Base-by-base conservation (phyloP, 2,888 invertebrate genomes). In the Phaedon cochleariae region DNA sequence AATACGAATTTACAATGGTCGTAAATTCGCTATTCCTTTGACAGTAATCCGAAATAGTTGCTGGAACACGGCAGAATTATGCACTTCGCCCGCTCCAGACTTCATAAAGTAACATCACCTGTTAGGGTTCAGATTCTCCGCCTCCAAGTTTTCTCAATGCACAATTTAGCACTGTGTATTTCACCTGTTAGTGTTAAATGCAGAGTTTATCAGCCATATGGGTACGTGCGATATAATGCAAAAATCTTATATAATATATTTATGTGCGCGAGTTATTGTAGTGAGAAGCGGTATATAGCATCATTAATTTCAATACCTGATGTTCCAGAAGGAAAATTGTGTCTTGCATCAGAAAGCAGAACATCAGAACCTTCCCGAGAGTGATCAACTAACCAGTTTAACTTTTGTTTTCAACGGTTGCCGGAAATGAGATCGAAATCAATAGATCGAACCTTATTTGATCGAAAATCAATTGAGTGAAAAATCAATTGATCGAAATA, bases 61-160 rank as follows among this genome's bases (percentile, higher is more conserved):
- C 55, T 54, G 66, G 66, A 59, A 60, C 60, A 63, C 46, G 20
- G 59, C 26, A 29, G 61, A 67, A 67, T 67, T 67, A 63, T 63
- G 66, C 63, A 67, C 66, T 60, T 46, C 51, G 66, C 66, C 45
- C 63, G 63, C 60, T 59, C 55, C 60, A 55, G 60, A 67, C 66
- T 52, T 46, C 66, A 67, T 67, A 63, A 67, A 67, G 48, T 63
- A 67, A 67, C 66, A 67, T 67, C 66, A 67, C 66, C 66, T 67
- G 66, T 66, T 66, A 67, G 57, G 63, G 37, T 46, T 57, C 29
- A 15, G 29, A 45, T 57, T 45, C 55, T 58, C 58, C 65, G 65
- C 61, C 62, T 59, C 52, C 65, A 58, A 61, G 65, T 62, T 60
- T 65, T 34, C 61, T 61, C 58, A 53, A 61, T 62, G 65, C 65